Base-by-base conservation (phyloP, 2,797 vertebrate genomes). In the Sebastes ruberrimus region DNA sequence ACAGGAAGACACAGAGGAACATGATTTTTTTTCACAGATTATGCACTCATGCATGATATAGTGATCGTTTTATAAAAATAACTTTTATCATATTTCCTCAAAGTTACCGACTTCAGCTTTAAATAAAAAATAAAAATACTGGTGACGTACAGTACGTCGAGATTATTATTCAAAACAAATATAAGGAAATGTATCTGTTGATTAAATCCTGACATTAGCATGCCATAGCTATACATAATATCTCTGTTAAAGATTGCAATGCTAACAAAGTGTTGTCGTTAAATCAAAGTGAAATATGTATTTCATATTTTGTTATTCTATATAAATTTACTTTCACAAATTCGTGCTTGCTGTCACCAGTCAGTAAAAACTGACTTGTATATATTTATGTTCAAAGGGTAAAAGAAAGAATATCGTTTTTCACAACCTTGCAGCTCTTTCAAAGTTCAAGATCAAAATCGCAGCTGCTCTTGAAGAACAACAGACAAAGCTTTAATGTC, bases 401-500 rank as follows among this genome's bases (percentile, higher is more conserved):
- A 56, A 61, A 75, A 53, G 49, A 53, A 32, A 65, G 18, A 63
- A 18, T 25, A 68, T 56, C 61, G 35, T 49, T 49, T 49, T 25
- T 79, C 46, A 49, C 61, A 71, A 68, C 57, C 66, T 86, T 23
- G 10, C 38, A 55, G 25, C 20, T 69, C 27, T n/a, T 61, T 75
- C 16, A 55, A 76, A 62, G 16, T 63, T 74, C 7, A 76, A 75
- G 68, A 81, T 87, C 70, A 73, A 74, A 73, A 83, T 20, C 76
- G 18, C 20, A 72, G 62, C 55, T 33, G 3, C 46, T 82, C 80
- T 57, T 80, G 28, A 77, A 81, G 57, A 87, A 82, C 46, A 76
- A 86, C 62, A 77, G 66, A 79, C 63, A 46, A 80, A 22, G 65
- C 62, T 73, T 82, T 80, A 74, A 78, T 80, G 74, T 85, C 33